Evolutionary conservation across 2,113 vertebrate genomes (phyloP), one percentile per base, ranked within the genome.

Genomic region (Silurus meridionalis): DNA sequence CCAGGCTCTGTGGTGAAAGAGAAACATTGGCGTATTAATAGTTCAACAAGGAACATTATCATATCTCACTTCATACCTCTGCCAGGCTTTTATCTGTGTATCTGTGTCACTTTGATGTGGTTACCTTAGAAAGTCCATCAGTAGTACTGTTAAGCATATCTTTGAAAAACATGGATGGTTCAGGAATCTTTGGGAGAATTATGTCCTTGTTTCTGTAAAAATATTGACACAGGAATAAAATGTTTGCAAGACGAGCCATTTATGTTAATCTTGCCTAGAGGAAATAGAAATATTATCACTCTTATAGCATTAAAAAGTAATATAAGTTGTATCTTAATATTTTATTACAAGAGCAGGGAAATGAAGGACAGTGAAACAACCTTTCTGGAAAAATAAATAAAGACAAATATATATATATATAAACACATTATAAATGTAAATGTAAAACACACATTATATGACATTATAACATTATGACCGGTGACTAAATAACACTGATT

Each of bases 151-250:
- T 93, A 80, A 93, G 79, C 85, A 94, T 87, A 71, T 91, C 92
- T 89, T 94, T 94, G 75, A 95, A 91, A 72, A 94, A 82, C 0
- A 79, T 52, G 0, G 91, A 91, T 15, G 93, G 94, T 37, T 93
- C 90, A 4, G 93, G 94, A 50, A 93, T 87, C 61, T 53, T 81
- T 7, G 93, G 94, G 53, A 88, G 92, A 67, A 95, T 14, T 0
- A 92, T 91, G 8, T 82, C 5, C 4, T 85, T 93, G 87, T 93
- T 71, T 87, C 94, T 95, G 11, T 72, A 86, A 87, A 83, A 37
- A 88, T 1, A 87, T 60, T 60, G 17, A 80, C 46, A 80, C 8
- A 37, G 37, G 57, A 60, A 21, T 0, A 13, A 61, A 17, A 67
- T 9, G 10, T 50, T 77, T n/a, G 23, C 13, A 23, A 15, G 46